Base-by-base conservation (phyloP, 2,113 vertebrate species). In the Oncorhynchus kisutch region DNA sequence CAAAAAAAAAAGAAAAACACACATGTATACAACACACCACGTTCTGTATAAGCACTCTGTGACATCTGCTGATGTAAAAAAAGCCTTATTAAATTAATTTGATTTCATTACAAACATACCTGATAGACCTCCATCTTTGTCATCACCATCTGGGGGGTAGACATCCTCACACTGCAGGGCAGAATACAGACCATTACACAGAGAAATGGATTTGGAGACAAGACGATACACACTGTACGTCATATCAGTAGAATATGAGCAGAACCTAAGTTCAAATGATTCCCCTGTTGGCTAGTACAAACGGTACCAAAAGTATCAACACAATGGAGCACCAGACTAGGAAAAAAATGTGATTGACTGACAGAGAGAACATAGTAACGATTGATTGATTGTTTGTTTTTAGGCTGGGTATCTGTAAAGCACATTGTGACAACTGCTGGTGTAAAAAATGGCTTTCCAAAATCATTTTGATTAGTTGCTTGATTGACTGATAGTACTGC, bases 81-180 rank as follows among this genome's bases (percentile, higher is more conserved):
- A 45, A 9, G 9, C 9, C 39, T 45, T 12, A 3, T 12, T 45
- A 45, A 45, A 45, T 45, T 0, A 2, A 45, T 45, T 45, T 45
- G 9, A 45, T 45, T 45, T 45, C 9, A 20, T 24, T 29, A 70
- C 1, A n/a, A 13, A 73, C 34, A 64, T 93, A 94, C 93, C 92
- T 79, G 81, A 54, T 14, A 73, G 48, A 69, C 45, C 78, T 70
- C 80, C 91, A 72, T 92, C 89, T 11, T 70, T 86, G 16, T 92
- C 91, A 39, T 57, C 72, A 49, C 22, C 73, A 12, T 89, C 76
- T 59, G 62, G 3, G 76, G 13, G 75, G 45, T 81, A 70, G 1
- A 39, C 64, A 71, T 88, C 78, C 65, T 92, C 87, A 85, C 74
- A 69, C 85, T 88, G 75, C 20, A 77, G 75, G 60, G 27, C 27